Base-by-base conservation (phyloP, 2,888 invertebrate species). In the Thysanoteuthis rhombus region DNA sequence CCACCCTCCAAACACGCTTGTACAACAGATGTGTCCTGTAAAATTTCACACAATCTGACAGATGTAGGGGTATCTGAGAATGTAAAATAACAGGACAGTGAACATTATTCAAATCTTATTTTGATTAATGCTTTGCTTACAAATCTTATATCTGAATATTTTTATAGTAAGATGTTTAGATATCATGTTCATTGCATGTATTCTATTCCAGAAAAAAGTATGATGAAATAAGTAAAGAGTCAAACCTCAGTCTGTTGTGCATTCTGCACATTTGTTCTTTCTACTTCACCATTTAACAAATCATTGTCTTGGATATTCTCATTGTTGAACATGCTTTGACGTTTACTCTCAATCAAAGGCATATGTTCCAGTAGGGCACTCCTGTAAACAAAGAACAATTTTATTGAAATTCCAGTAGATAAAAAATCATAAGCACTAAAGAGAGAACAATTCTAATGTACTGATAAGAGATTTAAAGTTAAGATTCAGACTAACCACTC, bases 361-460 rank as follows among this genome's bases (percentile, higher is more conserved):
- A 99, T 99, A 96, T 99, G 98, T 97, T 99, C 99, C 95, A 99
- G 97, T 93, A 99, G 97, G 91, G 99, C 99, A 45, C 98, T 95
- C 95, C 97, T 97, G 39, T 28, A 58, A 58, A 75, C 10, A 5
- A n/a, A 75, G n/a, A 75, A 75, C n/a, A 1, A n/a, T 32, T 12
- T 32, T 32, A 32, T 58, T 58, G 2, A 75, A 75, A 12, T 75
- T n/a, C 28, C 58, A 58, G 58, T 32, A 58, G 32, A 58, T 28
- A 25, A 5, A 58, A 58, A 8, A 58, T 58, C 25, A 58, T 4
- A 58, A 28, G 58, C 25, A 58, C 28, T 28, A 58, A 58, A 58
- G 25, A 28, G 5, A 58, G 25, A 22, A 28, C 28, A 58, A 58
- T 25, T 58, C 28, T 58, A 58, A 25, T 28, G 28, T 58, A 28